Evolutionary conservation across 2,113 vertebrate genomes (phyloP).

Genomic region (Thoracochromis brauschi): DNA sequence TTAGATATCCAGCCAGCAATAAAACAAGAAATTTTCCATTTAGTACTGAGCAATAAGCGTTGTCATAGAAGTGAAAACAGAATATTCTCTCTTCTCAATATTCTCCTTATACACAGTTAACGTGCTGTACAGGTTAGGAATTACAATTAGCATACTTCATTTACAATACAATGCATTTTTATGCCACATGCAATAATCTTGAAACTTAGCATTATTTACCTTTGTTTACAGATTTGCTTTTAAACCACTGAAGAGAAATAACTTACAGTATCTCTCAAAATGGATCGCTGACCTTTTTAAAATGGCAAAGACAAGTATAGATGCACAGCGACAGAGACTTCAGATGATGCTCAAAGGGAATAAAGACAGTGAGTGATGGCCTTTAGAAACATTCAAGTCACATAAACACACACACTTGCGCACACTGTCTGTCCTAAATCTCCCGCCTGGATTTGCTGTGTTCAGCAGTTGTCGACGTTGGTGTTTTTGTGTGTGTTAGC

Average conservation of each 20-base stretch:
- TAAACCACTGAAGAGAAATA: not conserved
- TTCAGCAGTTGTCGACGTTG: conserved; percentile 14
- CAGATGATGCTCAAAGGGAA: conserved; percentile 11
- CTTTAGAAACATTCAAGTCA: conserved; percentile 8
- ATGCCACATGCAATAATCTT: not conserved
- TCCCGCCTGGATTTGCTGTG: not conserved
- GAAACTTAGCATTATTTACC: not conserved
- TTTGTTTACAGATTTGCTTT: not conserved
- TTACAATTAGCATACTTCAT: not conserved
- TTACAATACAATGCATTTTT: not conserved
- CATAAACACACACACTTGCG: not conserved
- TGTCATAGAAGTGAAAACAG: not conserved
- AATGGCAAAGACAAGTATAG: conserved; percentile 31
- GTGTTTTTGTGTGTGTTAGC: not conserved
- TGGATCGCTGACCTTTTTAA: conserved; percentile 38
- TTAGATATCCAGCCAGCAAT: not conserved
- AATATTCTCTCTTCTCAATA: not conserved
- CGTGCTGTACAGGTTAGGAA: not conserved
- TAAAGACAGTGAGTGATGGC: conserved; percentile 45
- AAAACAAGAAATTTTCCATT: not conserved
- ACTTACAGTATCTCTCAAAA: not conserved
- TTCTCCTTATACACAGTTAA: not conserved
- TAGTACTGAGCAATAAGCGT: not conserved
- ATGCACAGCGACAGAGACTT: not conserved
- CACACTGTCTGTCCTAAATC: not conserved